phyloP scores from a whole-genome alignment of 1,140 invertebrate genomes.

The Drosophila busckii region DNA sequence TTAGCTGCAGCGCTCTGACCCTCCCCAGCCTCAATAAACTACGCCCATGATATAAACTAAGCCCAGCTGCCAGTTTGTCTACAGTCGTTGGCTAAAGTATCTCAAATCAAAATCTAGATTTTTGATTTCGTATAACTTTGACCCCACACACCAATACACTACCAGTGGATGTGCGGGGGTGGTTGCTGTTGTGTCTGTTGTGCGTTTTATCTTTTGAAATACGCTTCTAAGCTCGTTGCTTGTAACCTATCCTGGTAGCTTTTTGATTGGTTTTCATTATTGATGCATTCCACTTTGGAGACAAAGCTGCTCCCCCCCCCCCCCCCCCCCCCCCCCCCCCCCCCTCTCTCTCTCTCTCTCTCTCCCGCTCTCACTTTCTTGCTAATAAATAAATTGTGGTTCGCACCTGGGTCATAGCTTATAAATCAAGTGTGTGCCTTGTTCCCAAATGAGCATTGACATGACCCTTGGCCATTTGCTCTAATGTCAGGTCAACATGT shows the following conservation, averaged over 20 bases:
- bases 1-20: constrained; percentile 17
- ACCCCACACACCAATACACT: neutral
- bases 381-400: no score
- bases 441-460: no score
- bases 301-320: neutral
- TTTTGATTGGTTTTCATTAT: constrained; percentile 45
- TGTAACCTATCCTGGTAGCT: constrained; percentile 63
- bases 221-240: constrained; percentile 62
- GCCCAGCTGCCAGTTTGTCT: constrained; percentile 24
- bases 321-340: neutral
- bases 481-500: no score
- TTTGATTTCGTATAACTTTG: constrained; percentile 64
- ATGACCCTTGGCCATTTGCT: no score
- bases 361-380: no score
- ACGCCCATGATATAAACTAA: constrained; percentile 1
- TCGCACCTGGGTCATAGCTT: no score
- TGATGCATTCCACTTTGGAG: constrained; percentile 1
- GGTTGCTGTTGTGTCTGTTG: constrained; percentile 35
- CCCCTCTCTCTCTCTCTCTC: neutral
- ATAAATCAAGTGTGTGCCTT: no score
- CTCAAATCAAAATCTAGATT: constrained; percentile 75
- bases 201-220: constrained; percentile 48
- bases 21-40: neutral
- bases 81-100: constrained; percentile 49
- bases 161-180: constrained; percentile 2